Evolutionary conservation across 2,888 invertebrate genomes (phyloP).

Genomic region (Zaprionus bogoriensis): DNA sequence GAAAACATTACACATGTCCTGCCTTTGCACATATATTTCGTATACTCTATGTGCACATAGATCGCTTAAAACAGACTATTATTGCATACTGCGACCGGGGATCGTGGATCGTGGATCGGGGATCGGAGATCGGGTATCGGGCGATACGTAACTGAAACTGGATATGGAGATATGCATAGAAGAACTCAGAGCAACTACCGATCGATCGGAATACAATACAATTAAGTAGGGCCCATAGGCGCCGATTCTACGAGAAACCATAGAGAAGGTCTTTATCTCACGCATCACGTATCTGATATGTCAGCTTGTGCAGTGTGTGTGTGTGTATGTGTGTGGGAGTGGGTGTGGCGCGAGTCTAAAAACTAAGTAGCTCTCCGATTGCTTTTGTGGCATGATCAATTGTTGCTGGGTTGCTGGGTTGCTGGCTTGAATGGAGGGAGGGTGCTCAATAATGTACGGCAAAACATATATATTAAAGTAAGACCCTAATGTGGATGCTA

Average conservation of each 20-base stretch:
- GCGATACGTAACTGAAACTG: slow-evolving; percentile 14
- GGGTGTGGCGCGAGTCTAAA: slow-evolving; percentile 8
- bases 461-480: slow-evolving; percentile 26
- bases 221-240: background rate
- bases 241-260: background rate
- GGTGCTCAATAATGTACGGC: slow-evolving; percentile 20
- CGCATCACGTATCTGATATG: too few species aligned
- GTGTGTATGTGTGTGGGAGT: too few species aligned
- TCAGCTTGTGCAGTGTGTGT: too few species aligned
- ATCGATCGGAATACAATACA: background rate
- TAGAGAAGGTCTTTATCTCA: too few species aligned
- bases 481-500: slow-evolving; percentile 32
- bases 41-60: slow-evolving; percentile 12
- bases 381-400: slow-evolving; percentile 33
- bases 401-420: slow-evolving; percentile 1
- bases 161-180: background rate
- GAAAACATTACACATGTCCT: slow-evolving; percentile 43
- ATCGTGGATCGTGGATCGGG: too few species aligned
- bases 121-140: too few species aligned
- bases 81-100: slow-evolving; percentile 41
- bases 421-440: background rate
- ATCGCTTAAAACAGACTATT: slow-evolving; percentile 36
- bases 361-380: slow-evolving; percentile 55
- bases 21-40: slow-evolving; percentile 41
- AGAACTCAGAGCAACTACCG: background rate